Base-by-base conservation (phyloP, 2,113 vertebrate species). In the Daphoenositta chrysoptera region DNA sequence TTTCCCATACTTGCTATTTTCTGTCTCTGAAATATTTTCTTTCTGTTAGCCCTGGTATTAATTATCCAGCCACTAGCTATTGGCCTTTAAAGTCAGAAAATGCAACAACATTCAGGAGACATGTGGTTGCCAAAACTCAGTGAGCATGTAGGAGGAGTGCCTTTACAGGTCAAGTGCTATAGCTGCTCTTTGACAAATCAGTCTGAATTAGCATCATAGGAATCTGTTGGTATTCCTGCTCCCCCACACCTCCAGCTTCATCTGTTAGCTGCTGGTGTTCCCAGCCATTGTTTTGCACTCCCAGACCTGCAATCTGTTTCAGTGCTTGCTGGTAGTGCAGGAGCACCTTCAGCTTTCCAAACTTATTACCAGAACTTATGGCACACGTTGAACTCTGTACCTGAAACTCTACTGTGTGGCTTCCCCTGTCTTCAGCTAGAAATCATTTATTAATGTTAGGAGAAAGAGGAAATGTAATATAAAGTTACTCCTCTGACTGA, bases 191-290 rank as follows among this genome's bases (percentile, higher is more conserved):
- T 54, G n/a, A 87, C 91, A 85, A 71, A 95, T 91, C 45, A 61
- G 37, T 80, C 69, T 94, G 87, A 93, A 93, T 93, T 85, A 93
- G 35, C 78, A 79, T 94, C 84, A n/a, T 5, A 69, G 73, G 53
- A 76, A 13, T 45, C 77, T 85, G 40, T 51, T 51, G 53, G 48
- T 93, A 42, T 79, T 94, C 53, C 75, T 61, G 57, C 54, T 90
- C 44, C 70, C 68, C 60, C 7, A 2, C 69, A 68, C 40, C 73
- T 83, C 33, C 1, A 3, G 39, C 64, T 80, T 89, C 70, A 54
- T 72, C 53, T 58, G 19, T 35, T 66, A 73, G 63, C 40, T 57
- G 50, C 37, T 72, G 65, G 31, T 50, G 27, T 76, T 87, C 42
- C 79, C 90, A 95, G 23, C 66, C 45, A 42, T 89, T 27, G 22